These are phyloP conservation scores for Perodicticus potto DNA, from an alignment of 2,797 vertebrate species.

Conservation along the genomic window DNA sequence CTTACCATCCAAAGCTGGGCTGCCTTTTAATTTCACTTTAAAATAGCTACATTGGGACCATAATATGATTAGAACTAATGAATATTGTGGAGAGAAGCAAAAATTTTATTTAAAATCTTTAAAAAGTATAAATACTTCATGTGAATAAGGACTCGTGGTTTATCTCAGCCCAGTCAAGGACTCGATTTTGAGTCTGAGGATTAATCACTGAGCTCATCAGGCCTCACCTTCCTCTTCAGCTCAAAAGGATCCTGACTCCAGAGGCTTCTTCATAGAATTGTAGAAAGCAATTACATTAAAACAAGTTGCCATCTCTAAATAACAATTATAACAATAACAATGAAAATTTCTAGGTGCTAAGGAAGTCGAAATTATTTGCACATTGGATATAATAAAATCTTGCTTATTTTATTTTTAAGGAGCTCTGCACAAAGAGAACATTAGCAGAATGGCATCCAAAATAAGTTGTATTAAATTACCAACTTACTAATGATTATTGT, in stretches of 20 bases:
- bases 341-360: slow-evolving; percentile 5
- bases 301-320: slow-evolving; percentile 37
- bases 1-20: slow-evolving; percentile 83
- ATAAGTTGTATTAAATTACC: not conserved
- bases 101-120: slow-evolving; percentile 81
- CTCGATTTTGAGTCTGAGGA: slow-evolving; percentile 60
- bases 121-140: slow-evolving; percentile 83
- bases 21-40: slow-evolving; percentile 86
- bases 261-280: not conserved
- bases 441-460: not conserved
- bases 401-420: not conserved
- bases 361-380: not conserved
- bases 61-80: slow-evolving; percentile 86
- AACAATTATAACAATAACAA: not conserved
- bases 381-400: not conserved
- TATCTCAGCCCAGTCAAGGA: slow-evolving; percentile 27
- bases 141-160: slow-evolving; percentile 69
- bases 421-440: not conserved
- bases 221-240: slow-evolving; percentile 24
- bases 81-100: slow-evolving; percentile 80
- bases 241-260: not conserved
- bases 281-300: slow-evolving; percentile 32
- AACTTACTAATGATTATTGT: slow-evolving; percentile 31
- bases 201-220: slow-evolving; percentile 37
- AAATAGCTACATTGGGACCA: slow-evolving; percentile 85